Evolutionary conservation across 2,113 vertebrate species (phyloP), one percentile per base, ranked within the genome.

Genomic region (Strigops habroptila): DNA sequence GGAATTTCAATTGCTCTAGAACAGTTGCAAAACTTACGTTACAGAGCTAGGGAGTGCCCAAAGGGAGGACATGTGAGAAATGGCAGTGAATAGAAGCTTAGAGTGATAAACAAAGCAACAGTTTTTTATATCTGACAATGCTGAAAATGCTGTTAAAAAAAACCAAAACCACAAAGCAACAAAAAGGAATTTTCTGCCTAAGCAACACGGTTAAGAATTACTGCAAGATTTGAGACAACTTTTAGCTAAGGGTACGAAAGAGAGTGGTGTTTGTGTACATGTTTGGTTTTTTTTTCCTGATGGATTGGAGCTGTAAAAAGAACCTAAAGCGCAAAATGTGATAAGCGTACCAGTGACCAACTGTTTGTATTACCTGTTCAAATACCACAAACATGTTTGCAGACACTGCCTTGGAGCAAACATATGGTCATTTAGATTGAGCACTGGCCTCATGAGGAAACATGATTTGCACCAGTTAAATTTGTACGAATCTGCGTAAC

Each of bases 301-400:
- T 21, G 48, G 28, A 69, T 84, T 82, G 65, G 28, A 82, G 39
- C 44, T 82, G 31, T n/a, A 41, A 69, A 86, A 93, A 89, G 65
- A 84, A 87, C 46, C 28, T 53, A 37, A 88, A 91, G 44, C 53
- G 82, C 37, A 79, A 91, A 79, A 76, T 27, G 48, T 69, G 65
- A 1, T 65, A 77, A 68, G 7, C 14, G 59, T 86, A 67, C 68
- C 27, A 48, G 64, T 55, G 37, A 57, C 37, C 23, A 69, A 0
- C 33, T 91, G 12, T 81, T 94, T 81, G 46, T 78, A 19, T 39
- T 88, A 31, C 53, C 79, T 80, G 67, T 77, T 92, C 81, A 95
- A 73, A 67, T 82, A 87, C 67, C 59, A 33, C 67, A 85, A 41
- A 59, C 23, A 7, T 35, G 51, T 90, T 87, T 91, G 63, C 70